phyloP scores from a whole-genome alignment of 2,113 vertebrate species.

The Aegithalos caudatus region DNA sequence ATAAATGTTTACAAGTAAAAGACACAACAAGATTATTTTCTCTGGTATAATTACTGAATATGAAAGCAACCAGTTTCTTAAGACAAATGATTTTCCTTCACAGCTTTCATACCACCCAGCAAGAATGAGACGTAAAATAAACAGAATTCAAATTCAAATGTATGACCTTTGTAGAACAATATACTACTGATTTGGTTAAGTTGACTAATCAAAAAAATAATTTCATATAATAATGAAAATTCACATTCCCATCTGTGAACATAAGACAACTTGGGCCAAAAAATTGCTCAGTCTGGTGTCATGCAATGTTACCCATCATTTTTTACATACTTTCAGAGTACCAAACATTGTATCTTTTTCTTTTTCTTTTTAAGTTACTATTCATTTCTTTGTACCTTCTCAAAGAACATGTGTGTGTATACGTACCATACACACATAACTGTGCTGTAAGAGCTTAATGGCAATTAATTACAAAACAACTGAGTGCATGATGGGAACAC shows the following conservation, averaged over 20 bases:
- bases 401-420: background rate
- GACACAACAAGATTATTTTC: background rate
- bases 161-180: background rate
- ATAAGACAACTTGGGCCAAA: background rate
- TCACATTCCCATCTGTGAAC: background rate
- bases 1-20: background rate
- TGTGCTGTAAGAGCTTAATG: background rate
- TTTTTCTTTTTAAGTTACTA: no score
- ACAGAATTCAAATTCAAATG: background rate
- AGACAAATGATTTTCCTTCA: background rate
- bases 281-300: background rate
- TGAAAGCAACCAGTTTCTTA: background rate
- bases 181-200: background rate
- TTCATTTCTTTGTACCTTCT: background rate
- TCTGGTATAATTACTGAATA: background rate
- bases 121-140: background rate
- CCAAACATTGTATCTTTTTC: background rate
- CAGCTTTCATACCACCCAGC: background rate
- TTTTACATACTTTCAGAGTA: background rate
- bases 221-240: background rate
- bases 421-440: accelerated
- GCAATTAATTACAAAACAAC: background rate
- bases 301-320: background rate
- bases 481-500: background rate
- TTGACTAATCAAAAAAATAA: background rate